Evolutionary conservation across 2,113 vertebrate genomes (phyloP).

Genomic region (Psettodes erumei): DNA sequence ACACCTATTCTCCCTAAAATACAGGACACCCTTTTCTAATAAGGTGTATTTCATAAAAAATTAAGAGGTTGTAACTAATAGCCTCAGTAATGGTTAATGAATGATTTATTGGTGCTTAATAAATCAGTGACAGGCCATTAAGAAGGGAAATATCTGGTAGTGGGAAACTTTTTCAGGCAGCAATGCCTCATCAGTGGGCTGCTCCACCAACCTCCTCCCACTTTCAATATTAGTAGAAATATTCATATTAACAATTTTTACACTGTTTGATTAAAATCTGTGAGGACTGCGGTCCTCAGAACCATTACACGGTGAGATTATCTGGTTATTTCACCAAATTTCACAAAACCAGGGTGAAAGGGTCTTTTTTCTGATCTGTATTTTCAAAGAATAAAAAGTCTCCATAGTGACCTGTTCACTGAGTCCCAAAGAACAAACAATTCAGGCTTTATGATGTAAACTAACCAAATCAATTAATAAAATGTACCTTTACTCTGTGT

Average conservation of each 20-base stretch:
- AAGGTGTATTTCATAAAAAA: background rate
- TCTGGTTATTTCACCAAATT: slow-evolving; percentile 11
- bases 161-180: background rate
- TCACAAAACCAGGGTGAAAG: slow-evolving; percentile 1
- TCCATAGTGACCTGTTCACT: background rate
- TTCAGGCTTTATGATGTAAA: slow-evolving; percentile 6
- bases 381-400: background rate
- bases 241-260: background rate
- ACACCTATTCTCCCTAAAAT: background rate
- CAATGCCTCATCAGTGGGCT: background rate
- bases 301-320: background rate
- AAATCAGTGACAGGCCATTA: background rate
- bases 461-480: background rate
- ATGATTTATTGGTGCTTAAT: background rate
- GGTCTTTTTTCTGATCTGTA: slow-evolving; percentile 7
- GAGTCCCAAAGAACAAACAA: background rate
- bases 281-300: background rate
- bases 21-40: no score
- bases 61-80: background rate
- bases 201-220: no score
- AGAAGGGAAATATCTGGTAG: slow-evolving; percentile 3
- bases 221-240: background rate
- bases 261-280: background rate
- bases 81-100: background rate
- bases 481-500: background rate